Conservation (phyloP, 2,888 invertebrate genomes). For the Aricia artaxerxes region DNA sequence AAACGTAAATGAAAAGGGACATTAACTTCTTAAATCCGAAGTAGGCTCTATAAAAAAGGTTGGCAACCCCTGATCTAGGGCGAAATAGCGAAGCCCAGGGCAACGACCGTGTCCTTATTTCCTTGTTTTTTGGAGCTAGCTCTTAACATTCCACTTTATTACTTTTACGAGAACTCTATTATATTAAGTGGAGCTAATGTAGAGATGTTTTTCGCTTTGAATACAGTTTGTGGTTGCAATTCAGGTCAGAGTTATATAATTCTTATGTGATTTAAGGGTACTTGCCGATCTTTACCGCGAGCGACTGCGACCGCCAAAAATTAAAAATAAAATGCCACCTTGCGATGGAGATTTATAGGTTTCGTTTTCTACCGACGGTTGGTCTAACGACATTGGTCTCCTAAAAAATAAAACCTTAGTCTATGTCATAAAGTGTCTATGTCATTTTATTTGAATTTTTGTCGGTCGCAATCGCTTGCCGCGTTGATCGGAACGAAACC, state of each 20-base stretch:
- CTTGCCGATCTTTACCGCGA: no score
- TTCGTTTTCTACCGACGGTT: no score
- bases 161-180: constrained; percentile 1
- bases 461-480: no score
- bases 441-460: no score
- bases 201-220: not conserved
- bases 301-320: no score
- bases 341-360: no score
- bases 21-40: not conserved
- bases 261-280: not conserved
- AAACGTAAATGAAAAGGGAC: not conserved
- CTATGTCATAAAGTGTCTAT: no score
- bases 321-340: no score
- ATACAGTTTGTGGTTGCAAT: not conserved
- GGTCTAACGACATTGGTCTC: no score
- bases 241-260: not conserved
- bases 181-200: not conserved
- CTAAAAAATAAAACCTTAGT: no score
- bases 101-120: constrained; percentile 1
- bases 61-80: not conserved
- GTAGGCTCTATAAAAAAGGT: not conserved
- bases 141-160: constrained; percentile 11
- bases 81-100: not conserved
- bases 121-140: not conserved
- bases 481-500: no score